A percentile compares a stretch with the other conserved stretches of the same genome.
Conservation (phyloP, 1,140 invertebrate genomes). For the Pogonomyrmex californicus region DNA sequence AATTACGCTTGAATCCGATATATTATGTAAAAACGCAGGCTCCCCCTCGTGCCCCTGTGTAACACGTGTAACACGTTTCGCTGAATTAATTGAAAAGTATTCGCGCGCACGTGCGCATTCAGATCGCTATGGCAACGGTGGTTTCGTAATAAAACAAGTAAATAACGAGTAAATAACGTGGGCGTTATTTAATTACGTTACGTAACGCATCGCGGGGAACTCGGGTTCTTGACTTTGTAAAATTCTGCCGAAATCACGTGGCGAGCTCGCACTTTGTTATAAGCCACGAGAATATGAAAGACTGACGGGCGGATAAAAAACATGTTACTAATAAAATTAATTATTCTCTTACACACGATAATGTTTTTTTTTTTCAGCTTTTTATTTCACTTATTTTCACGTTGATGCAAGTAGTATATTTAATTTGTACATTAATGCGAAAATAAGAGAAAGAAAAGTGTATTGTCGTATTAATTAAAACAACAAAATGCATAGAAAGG, state of each 20-base stretch:
- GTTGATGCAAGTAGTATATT: too few species aligned
- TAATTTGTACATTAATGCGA: too few species aligned
- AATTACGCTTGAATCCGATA: background rate
- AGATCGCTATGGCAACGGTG: background rate
- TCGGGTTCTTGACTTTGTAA: background rate
- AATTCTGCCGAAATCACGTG: background rate
- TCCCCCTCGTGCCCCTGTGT: background rate
- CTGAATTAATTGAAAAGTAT: conserved; percentile 35
- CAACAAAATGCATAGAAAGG: too few species aligned
- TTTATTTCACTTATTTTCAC: too few species aligned
- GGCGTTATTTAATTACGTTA: conserved; percentile 8
- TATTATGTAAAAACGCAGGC: conserved; percentile 45
- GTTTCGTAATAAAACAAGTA: background rate
- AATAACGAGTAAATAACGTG: background rate
- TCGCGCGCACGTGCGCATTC: background rate
- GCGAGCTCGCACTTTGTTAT: background rate
- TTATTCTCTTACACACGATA: too few species aligned
- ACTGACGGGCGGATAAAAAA: background rate
- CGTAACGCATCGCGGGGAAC: background rate
- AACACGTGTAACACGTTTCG: conserved; percentile 18
- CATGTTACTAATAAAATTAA: background rate
- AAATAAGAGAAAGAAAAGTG: too few species aligned
- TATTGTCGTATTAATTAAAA: too few species aligned
- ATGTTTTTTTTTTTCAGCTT: too few species aligned
- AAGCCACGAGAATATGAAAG: background rate